Evolutionary conservation across 2,113 vertebrate species (phyloP).

Genomic region (Toxotes chatareus): DNA sequence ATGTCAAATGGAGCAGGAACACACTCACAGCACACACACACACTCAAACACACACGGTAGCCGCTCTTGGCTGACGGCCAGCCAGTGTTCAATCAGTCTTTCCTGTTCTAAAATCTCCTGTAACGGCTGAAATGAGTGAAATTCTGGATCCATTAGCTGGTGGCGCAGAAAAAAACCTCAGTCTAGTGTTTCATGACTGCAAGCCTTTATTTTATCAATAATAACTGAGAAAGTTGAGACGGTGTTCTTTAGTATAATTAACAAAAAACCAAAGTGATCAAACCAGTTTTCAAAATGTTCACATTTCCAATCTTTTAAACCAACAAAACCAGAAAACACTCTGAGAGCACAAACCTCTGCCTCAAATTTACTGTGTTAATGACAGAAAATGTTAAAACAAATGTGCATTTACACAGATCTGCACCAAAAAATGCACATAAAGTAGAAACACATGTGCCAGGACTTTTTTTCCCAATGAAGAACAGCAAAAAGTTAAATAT

Average conservation of each 20-base stretch:
- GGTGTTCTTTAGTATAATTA: neutral
- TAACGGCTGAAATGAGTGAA: conserved; percentile 35
- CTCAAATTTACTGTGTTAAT: neutral
- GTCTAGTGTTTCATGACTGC: conserved; percentile 12
- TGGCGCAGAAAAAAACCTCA: neutral
- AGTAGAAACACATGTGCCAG: neutral
- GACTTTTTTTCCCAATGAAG: neutral
- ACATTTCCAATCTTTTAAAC: neutral
- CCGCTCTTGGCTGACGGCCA: conserved; percentile 42
- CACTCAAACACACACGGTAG: conserved; percentile 36
- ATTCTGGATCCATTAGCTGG: conserved; percentile 48
- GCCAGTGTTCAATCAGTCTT: conserved; percentile 48
- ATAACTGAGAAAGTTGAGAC: conserved; percentile 18
- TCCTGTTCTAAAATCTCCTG: conserved; percentile 48
- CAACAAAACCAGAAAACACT: neutral
- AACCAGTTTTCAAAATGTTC: neutral
- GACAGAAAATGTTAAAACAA: no score
- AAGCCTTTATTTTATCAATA: conserved; percentile 24
- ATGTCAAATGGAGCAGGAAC: conserved; percentile 54
- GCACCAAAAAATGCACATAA: neutral
- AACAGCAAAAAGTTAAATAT: neutral
- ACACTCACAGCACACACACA: neutral
- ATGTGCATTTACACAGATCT: neutral
- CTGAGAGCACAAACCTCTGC: neutral
- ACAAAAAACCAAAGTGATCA: neutral